A percentile compares a stretch with the other conserved stretches of the same genome.
Conservation (phyloP, 1,140 invertebrate species). For the Anastrepha obliqua region DNA sequence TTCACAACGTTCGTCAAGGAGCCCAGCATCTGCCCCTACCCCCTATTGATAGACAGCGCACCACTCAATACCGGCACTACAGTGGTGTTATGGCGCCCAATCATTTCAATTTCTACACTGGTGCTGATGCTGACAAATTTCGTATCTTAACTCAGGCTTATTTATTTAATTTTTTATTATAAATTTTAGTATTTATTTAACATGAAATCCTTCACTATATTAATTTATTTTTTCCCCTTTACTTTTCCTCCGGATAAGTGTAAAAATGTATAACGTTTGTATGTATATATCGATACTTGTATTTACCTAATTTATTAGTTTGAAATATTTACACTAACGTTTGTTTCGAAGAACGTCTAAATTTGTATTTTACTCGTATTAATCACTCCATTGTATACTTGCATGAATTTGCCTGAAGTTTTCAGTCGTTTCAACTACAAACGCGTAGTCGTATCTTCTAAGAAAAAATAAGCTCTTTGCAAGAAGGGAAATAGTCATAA, state of each 20-base stretch:
- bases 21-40: conserved; percentile 66
- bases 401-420: too few species aligned
- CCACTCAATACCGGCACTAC: conserved; percentile 62
- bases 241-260: neutral
- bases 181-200: conserved; percentile 6
- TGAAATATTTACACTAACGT: too few species aligned
- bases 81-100: neutral
- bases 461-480: neutral
- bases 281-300: neutral
- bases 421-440: neutral
- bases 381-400: too few species aligned
- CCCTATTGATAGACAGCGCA: conserved; percentile 64
- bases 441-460: neutral
- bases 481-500: conserved; percentile 6
- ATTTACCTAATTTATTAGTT: neutral
- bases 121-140: neutral
- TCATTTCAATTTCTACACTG: neutral
- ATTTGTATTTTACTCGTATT: too few species aligned
- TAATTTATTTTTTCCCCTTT: conserved; percentile 15
- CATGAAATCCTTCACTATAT: too few species aligned
- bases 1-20: conserved; percentile 69
- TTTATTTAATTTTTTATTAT: conserved; percentile 22
- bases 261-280: neutral
- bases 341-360: too few species aligned
- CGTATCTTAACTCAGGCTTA: conserved; percentile 6